Percentiles rank a stretch among this genome's conserved stretches.
phyloP scores from a whole-genome alignment of 2,888 invertebrate species.

The Philaethria dido region DNA sequence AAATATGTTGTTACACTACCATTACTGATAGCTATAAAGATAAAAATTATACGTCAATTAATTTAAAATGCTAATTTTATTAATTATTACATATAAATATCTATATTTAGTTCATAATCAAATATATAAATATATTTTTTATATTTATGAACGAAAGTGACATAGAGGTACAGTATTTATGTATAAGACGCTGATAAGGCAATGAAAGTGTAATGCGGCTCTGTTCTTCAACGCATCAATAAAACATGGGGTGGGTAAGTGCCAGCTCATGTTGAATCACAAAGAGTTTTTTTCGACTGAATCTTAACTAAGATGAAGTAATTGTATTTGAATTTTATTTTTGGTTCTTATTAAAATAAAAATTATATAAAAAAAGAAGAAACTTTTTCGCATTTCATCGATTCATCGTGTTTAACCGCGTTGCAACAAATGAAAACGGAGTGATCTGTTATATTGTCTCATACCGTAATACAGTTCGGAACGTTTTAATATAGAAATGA shows the following conservation, averaged over 20 bases:
- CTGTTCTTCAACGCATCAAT: slow-evolving; percentile 62
- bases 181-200: slow-evolving; percentile 51
- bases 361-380: no score
- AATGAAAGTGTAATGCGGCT: slow-evolving; percentile 70
- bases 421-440: no score
- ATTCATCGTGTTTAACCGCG: no score
- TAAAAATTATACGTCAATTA: background rate
- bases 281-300: slow-evolving; percentile 50
- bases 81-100: background rate
- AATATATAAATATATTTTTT: background rate
- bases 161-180: slow-evolving; percentile 13
- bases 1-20: background rate
- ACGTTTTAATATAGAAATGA: background rate
- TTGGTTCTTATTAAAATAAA: no score
- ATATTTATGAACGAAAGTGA: background rate
- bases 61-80: background rate
- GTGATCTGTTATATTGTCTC: no score
- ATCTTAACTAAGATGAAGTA: slow-evolving; percentile 42
- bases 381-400: no score
- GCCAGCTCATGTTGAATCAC: slow-evolving; percentile 64
- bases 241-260: slow-evolving; percentile 73
- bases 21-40: background rate
- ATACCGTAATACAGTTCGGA: no score
- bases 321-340: slow-evolving; percentile 33
- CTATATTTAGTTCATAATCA: background rate